Conservation (phyloP, 2,797 vertebrate species). For the Chromis chromis region DNA sequence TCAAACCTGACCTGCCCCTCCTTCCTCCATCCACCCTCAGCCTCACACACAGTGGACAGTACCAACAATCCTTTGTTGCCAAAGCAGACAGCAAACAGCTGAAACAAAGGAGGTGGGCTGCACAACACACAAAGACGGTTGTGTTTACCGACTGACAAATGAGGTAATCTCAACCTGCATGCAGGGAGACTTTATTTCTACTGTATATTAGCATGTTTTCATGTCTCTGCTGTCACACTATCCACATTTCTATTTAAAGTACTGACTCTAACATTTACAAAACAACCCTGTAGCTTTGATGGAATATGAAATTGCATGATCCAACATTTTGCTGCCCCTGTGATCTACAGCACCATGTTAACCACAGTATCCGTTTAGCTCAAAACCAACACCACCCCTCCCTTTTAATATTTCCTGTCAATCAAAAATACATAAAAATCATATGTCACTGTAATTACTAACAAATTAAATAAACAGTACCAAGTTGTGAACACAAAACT, state of each 20-base stretch:
- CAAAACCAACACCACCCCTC: background rate
- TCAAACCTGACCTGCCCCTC: slow-evolving; percentile 48
- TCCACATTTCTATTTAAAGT: background rate
- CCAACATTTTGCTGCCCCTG: slow-evolving; percentile 2
- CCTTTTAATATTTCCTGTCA: no score
- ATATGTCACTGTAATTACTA: no score
- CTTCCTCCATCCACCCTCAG: slow-evolving; percentile 39
- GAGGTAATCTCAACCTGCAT: background rate
- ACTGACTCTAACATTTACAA: background rate
- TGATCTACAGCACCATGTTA: background rate
- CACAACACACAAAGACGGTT: background rate
- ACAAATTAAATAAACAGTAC: no score
- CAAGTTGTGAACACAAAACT: no score
- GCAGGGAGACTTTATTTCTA: background rate
- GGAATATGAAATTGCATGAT: background rate
- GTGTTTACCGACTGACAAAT: slow-evolving; percentile 23
- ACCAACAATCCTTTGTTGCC: slow-evolving; percentile 74
- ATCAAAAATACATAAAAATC: no score
- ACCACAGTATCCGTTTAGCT: slow-evolving; percentile 13
- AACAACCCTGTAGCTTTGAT: slow-evolving; percentile 1
- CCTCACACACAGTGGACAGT: slow-evolving; percentile 64
- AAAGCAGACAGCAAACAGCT: slow-evolving; percentile 61
- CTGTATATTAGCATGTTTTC: background rate
- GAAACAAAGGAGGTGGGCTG: slow-evolving; percentile 22
- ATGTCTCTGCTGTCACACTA: background rate